A percentile compares a stretch with the other conserved stretches of the same genome.
These are phyloP conservation scores for Microtus ochrogaster DNA, from an alignment of 2,113 vertebrate species.

Conservation along the genomic window DNA sequence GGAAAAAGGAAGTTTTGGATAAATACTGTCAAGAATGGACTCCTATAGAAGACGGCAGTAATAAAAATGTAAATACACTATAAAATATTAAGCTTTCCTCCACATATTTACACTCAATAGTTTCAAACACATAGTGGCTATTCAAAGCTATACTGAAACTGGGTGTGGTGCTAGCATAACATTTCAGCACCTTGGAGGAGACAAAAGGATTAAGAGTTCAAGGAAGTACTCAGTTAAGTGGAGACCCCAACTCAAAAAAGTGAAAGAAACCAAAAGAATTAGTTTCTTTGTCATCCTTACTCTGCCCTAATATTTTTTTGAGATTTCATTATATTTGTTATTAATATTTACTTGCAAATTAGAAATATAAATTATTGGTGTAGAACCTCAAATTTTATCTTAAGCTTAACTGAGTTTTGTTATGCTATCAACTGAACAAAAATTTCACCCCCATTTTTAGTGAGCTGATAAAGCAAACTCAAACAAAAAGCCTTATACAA, in stretches of 20 bases:
- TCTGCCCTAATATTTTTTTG: not conserved
- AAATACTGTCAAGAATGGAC: slow-evolving; percentile 18
- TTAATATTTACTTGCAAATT: not conserved
- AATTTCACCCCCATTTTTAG: not conserved
- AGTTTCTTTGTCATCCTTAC: not conserved
- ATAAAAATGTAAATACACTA: not conserved
- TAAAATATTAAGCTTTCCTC: slow-evolving; percentile 11
- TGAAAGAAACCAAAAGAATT: not conserved
- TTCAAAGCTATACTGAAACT: not conserved
- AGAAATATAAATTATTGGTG: slow-evolving; percentile 10
- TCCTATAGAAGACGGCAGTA: not conserved
- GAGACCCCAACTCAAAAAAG: not conserved
- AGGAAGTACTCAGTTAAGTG: not conserved
- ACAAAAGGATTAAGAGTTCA: not conserved
- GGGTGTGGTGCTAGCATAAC: not conserved
- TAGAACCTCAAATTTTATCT: slow-evolving; percentile 21
- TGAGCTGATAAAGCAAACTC: not conserved
- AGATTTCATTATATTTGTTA: slow-evolving; percentile 2
- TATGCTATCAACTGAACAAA: not conserved
- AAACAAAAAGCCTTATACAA: not conserved
- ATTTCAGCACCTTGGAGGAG: not conserved
- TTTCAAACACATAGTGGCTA: not conserved
- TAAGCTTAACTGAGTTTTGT: not conserved
- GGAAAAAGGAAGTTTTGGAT: slow-evolving; percentile 35
- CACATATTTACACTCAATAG: not conserved